Conservation (phyloP, 2,888 invertebrate species). For the Sisyra terminalis region DNA sequence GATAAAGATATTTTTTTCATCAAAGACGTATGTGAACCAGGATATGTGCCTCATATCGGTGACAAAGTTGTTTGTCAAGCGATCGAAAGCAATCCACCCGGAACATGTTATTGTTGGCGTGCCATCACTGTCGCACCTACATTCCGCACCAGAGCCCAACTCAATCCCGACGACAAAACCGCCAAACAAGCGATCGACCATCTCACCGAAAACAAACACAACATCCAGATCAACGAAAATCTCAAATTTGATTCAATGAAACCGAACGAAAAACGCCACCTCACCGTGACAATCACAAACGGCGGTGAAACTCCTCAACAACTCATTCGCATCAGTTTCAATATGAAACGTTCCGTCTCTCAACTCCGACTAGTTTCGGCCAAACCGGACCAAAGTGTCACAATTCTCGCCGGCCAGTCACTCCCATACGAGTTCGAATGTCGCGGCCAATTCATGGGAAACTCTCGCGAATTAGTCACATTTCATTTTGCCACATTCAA, state of each 20-base stretch:
- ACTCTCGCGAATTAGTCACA: slow-evolving; percentile 39
- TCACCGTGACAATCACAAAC: slow-evolving; percentile 32
- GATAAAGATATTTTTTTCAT: slow-evolving; percentile 41
- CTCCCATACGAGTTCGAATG: slow-evolving; percentile 33
- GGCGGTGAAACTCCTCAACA: slow-evolving; percentile 24
- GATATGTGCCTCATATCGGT: slow-evolving; percentile 36
- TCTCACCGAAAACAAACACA: slow-evolving; percentile 27
- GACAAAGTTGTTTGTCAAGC: slow-evolving; percentile 47
- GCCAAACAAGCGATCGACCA: slow-evolving; percentile 11
- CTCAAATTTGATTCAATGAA: slow-evolving; percentile 23
- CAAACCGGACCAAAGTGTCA: slow-evolving; percentile 24
- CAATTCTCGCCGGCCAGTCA: slow-evolving; percentile 27
- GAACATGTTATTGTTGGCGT: slow-evolving; percentile 34
- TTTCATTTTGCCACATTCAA: slow-evolving; percentile 43
- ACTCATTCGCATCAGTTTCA: slow-evolving; percentile 33
- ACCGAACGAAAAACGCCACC: slow-evolving; percentile 25
- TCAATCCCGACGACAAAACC: slow-evolving; percentile 10
- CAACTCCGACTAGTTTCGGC: slow-evolving; percentile 30
- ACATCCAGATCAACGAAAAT: slow-evolving; percentile 34
- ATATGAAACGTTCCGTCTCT: slow-evolving; percentile 32
- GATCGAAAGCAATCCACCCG: slow-evolving; percentile 52
- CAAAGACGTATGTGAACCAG: slow-evolving; percentile 32
- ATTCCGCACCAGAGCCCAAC: slow-evolving; percentile 4
- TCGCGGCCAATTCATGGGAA: slow-evolving; percentile 40
- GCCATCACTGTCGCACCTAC: slow-evolving; percentile 32